Percentiles rank a stretch among this genome's conserved stretches.
Conservation (phyloP, 1,140 invertebrate species). For the Drosophila insularis region DNA sequence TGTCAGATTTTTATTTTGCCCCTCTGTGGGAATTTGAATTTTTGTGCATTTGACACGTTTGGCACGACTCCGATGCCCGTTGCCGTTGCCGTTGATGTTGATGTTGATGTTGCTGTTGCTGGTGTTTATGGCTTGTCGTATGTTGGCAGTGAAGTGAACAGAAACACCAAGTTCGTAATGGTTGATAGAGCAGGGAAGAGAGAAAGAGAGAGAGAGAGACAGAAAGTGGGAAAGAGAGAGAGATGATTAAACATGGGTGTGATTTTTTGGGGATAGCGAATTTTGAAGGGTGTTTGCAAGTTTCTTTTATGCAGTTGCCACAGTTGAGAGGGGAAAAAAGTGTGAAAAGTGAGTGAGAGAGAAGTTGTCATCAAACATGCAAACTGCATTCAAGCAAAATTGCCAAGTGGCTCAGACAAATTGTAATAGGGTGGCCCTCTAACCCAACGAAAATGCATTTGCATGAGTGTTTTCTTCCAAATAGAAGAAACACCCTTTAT, state of each 20-base stretch:
- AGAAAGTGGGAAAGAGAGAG: neutral
- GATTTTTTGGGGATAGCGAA: constrained; percentile 23
- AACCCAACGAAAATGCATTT: neutral
- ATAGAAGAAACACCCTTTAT: neutral
- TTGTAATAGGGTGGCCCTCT: neutral
- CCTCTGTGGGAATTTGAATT: constrained; percentile 49
- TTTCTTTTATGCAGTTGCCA: constrained; percentile 1
- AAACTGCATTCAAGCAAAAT: constrained; percentile 55
- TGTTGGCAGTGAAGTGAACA: constrained; percentile 25
- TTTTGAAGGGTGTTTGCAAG: neutral
- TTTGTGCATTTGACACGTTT: constrained; percentile 73
- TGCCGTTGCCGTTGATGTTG: neutral
- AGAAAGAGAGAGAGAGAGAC: neutral
- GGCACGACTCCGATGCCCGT: constrained; percentile 30
- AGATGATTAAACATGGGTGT: neutral
- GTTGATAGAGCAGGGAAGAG: constrained; percentile 1
- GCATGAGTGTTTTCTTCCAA: neutral
- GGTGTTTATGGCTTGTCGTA: constrained; percentile 40
- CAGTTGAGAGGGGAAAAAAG: neutral
- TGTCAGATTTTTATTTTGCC: neutral
- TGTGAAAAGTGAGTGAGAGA: constrained; percentile 5
- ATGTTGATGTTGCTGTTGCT: neutral
- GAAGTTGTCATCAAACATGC: constrained; percentile 58
- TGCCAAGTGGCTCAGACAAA: constrained; percentile 31
- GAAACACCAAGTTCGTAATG: constrained; percentile 13